phyloP scores from a whole-genome alignment of 2,113 vertebrate species.

The Mirounga angustirostris region DNA sequence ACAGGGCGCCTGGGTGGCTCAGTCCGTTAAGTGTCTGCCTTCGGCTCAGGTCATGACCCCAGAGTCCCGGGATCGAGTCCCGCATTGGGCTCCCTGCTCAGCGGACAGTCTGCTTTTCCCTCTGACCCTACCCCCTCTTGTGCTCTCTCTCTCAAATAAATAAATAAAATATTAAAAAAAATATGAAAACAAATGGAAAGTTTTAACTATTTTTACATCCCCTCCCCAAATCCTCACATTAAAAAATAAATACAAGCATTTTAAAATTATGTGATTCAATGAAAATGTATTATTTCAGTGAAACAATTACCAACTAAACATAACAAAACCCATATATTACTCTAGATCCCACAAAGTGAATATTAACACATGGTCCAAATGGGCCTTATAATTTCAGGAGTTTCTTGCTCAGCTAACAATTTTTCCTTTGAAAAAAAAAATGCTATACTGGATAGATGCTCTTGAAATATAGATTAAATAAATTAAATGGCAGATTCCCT shows the following conservation, averaged over 20 bases:
- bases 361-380: not conserved
- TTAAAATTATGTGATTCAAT: not conserved
- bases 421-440: constrained; percentile 30
- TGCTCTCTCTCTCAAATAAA: no score
- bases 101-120: no score
- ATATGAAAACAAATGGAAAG: constrained; percentile 37
- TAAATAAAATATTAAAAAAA: not conserved
- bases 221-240: not conserved
- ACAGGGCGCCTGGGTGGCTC: not conserved
- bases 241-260: not conserved
- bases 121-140: no score
- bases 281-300: constrained; percentile 10
- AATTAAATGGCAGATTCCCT: constrained; percentile 26
- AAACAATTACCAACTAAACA: constrained; percentile 1
- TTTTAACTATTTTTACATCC: not conserved
- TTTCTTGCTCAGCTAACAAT: not conserved
- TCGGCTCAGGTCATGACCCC: no score
- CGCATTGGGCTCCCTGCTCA: no score
- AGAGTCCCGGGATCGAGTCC: no score
- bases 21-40: no score
- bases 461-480: constrained; percentile 41
- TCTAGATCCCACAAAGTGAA: not conserved
- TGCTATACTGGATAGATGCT: not conserved
- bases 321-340: not conserved
- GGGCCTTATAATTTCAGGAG: not conserved